These are phyloP conservation scores for Campylomormyrus numenius DNA, from an alignment of 2,113 vertebrate species.

Conservation along the genomic window DNA sequence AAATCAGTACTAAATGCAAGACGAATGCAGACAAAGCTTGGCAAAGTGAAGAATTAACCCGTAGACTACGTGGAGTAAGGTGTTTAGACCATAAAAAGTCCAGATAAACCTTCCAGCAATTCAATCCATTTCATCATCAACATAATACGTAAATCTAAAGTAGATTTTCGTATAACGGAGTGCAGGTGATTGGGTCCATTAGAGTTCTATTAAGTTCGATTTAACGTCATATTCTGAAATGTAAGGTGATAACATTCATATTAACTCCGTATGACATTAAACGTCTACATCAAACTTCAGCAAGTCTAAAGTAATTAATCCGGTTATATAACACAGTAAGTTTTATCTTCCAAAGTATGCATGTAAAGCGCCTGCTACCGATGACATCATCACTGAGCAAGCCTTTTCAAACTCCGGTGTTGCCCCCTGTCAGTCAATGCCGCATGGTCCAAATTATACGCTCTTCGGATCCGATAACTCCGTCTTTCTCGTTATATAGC, in stretches of 20 bases:
- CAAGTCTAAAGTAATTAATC: background rate
- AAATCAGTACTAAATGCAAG: background rate
- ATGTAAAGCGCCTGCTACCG: background rate
- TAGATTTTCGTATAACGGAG: background rate
- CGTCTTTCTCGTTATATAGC: background rate
- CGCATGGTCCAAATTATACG: background rate
- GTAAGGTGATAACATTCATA: background rate
- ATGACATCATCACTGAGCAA: constrained; percentile 12
- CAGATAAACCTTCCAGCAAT: background rate
- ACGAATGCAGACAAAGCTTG: background rate
- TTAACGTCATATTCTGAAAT: background rate
- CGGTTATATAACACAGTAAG: background rate
- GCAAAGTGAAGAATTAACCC: background rate
- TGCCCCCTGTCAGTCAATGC: background rate
- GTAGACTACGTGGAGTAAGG: background rate
- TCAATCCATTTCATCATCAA: background rate
- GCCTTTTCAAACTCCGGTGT: background rate
- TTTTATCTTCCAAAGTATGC: background rate
- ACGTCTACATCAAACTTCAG: background rate
- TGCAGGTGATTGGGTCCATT: background rate
- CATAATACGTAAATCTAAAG: background rate
- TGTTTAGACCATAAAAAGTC: background rate
- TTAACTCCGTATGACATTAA: background rate
- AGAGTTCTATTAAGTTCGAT: background rate
- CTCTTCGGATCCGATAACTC: background rate